Conservation (phyloP, 2,113 vertebrate species). For the Eolophus roseicapilla region DNA sequence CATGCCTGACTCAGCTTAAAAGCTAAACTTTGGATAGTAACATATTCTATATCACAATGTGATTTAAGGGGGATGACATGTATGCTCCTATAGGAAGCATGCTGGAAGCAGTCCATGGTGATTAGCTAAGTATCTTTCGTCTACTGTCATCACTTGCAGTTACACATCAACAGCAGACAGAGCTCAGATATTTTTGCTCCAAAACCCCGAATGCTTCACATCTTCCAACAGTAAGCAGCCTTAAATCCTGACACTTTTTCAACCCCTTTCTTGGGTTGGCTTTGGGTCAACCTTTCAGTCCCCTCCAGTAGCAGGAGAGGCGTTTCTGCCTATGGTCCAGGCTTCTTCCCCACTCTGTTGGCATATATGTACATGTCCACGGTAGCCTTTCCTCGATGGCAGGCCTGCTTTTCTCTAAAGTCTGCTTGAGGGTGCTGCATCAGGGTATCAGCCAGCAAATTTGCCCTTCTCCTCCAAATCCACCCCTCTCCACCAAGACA, state of each 20-base stretch:
- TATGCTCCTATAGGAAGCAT: not conserved
- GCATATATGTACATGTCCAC: not conserved
- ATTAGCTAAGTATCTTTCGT: not conserved
- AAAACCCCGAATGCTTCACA: not conserved
- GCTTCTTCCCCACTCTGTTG: not conserved
- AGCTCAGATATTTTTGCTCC: not conserved
- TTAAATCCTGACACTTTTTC: not conserved
- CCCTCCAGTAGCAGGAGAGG: not conserved
- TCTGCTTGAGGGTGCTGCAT: not conserved
- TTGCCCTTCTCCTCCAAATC: not conserved
- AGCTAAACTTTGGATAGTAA: not conserved
- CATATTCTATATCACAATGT: not conserved
- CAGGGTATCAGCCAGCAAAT: not conserved
- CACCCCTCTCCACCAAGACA: not conserved
- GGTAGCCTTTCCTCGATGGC: not conserved
- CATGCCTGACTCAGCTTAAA: not conserved
- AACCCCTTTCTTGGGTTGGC: not conserved
- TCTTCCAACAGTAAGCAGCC: not conserved
- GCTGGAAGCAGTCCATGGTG: not conserved
- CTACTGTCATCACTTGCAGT: not conserved
- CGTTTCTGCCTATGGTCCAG: not conserved
- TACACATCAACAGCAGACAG: not conserved
- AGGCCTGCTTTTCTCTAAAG: not conserved
- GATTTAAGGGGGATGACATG: not conserved
- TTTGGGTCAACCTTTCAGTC: not conserved